Evolutionary conservation across 2,888 invertebrate species (phyloP).

Genomic region (Torymus tubicola): DNA sequence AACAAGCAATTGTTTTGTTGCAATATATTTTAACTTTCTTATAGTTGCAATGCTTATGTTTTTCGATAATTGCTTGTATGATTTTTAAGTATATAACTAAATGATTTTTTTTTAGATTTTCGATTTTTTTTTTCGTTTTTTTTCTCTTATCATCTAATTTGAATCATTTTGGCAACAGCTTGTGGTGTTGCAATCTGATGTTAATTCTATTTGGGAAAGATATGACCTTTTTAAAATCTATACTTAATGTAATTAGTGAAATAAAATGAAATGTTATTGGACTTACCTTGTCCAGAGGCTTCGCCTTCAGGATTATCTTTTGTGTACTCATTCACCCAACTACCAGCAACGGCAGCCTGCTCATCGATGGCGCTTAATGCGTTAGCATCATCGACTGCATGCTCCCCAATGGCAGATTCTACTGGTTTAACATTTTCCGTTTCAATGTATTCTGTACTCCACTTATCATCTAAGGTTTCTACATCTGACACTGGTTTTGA

Average conservation of each 20-base stretch:
- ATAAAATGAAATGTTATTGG: slow-evolving; percentile 6
- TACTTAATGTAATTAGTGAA: slow-evolving; percentile 29
- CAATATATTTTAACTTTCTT: slow-evolving; percentile 10
- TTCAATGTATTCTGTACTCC: slow-evolving; percentile 77
- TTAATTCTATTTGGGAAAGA: slow-evolving; percentile 58
- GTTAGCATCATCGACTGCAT: slow-evolving; percentile 62
- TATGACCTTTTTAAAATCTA: slow-evolving; percentile 56
- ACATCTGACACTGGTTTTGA: slow-evolving; percentile 72
- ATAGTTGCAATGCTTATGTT: background rate
- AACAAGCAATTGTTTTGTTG: slow-evolving; percentile 11
- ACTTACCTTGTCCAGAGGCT: slow-evolving; percentile 65
- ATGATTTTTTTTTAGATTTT: slow-evolving; percentile 33
- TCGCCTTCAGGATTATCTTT: slow-evolving; percentile 63
- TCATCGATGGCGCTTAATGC: slow-evolving; percentile 64
- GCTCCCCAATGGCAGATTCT: slow-evolving; percentile 75
- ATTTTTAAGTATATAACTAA: slow-evolving; percentile 41
- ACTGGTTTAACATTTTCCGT: slow-evolving; percentile 62
- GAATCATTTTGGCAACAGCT: slow-evolving; percentile 55
- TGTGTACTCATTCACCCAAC: slow-evolving; percentile 73
- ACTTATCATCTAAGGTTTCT: slow-evolving; percentile 76
- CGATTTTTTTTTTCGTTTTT: slow-evolving; percentile 33
- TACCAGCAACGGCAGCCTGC: slow-evolving; percentile 67
- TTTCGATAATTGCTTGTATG: slow-evolving; percentile 23
- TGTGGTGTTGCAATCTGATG: slow-evolving; percentile 52
- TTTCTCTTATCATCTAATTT: slow-evolving; percentile 50